Evolutionary conservation across 2,888 invertebrate genomes (phyloP).

Genomic region (Subacronicta megacephala): DNA sequence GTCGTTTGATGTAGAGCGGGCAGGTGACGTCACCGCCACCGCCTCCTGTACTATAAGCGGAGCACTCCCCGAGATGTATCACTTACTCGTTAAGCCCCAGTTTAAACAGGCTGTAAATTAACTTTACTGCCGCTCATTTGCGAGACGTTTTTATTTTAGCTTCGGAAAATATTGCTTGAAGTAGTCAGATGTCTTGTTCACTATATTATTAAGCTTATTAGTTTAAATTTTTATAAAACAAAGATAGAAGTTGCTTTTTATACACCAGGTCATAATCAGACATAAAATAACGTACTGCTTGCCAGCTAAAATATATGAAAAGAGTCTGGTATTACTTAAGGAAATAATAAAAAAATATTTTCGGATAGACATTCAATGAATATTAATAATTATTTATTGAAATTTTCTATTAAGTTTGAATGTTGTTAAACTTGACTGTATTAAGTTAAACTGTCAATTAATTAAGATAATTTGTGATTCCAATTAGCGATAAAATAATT

Average conservation of each 20-base stretch:
- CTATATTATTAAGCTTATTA: slow-evolving; percentile 5
- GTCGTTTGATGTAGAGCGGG: slow-evolving; percentile 45
- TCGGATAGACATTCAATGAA: not conserved
- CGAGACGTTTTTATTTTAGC: slow-evolving; percentile 28
- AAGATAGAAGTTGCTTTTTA: no score
- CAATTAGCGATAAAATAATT: slow-evolving; percentile 6
- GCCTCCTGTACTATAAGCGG: not conserved
- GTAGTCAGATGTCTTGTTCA: not conserved
- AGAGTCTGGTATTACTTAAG: no score
- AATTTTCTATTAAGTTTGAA: not conserved
- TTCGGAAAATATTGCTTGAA: slow-evolving; percentile 1
- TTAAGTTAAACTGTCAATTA: slow-evolving; percentile 7
- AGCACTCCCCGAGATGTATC: slow-evolving; percentile 22
- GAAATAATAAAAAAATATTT: not conserved
- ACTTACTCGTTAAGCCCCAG: slow-evolving; percentile 15
- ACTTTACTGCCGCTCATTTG: slow-evolving; percentile 8
- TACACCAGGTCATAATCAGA: no score
- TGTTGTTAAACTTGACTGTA: not conserved
- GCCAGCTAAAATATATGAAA: no score
- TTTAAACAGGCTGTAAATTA: slow-evolving; percentile 26
- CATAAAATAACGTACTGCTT: no score
- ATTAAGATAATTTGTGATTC: slow-evolving; percentile 8
- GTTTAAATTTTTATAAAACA: not conserved
- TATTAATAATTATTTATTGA: not conserved
- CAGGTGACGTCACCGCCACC: slow-evolving; percentile 24